Percentiles rank a stretch among this genome's conserved stretches.
Conservation (phyloP, 2,797 vertebrate species). For the Diplodus puntazzo region DNA sequence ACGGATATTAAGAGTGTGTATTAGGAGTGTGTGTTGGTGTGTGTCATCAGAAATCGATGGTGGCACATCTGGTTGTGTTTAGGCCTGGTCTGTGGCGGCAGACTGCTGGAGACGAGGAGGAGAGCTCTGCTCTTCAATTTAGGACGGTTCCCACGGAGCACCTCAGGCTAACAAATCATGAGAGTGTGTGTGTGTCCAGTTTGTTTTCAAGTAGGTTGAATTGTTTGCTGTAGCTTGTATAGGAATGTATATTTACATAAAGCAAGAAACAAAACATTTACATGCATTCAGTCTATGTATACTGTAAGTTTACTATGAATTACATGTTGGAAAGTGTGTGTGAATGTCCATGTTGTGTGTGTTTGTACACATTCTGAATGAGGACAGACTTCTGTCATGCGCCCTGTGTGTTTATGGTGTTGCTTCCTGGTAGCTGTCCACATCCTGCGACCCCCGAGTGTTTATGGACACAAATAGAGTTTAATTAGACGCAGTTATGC, state of each 20-base stretch:
- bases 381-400: constrained; percentile 35
- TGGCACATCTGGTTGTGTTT: constrained; percentile 84
- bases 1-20: constrained; percentile 66
- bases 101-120: constrained; percentile 78
- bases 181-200: constrained; percentile 25
- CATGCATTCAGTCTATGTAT: neutral
- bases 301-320: constrained; percentile 5
- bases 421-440: constrained; percentile 56
- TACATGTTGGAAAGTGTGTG: constrained; percentile 13
- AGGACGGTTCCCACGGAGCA: constrained; percentile 76
- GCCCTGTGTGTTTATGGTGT: constrained; percentile 60
- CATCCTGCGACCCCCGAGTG: constrained; percentile 65
- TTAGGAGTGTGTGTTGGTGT: constrained; percentile 52
- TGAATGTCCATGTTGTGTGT: neutral
- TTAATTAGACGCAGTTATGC: constrained; percentile 54
- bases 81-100: constrained; percentile 77
- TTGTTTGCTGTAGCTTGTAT: constrained; percentile 28
- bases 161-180: constrained; percentile 59
- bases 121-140: constrained; percentile 82
- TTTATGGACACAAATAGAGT: constrained; percentile 68
- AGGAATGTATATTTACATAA: constrained; percentile 35
- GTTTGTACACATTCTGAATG: constrained; percentile 6
- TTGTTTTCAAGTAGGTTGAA: constrained; percentile 5
- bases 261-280: constrained; percentile 26
- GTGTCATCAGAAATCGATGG: constrained; percentile 73